Percentiles rank a stretch among this genome's conserved stretches.
Evolutionary conservation across 2,888 invertebrate species (phyloP).

Genomic region (Caenorhabditis wallacei): DNA sequence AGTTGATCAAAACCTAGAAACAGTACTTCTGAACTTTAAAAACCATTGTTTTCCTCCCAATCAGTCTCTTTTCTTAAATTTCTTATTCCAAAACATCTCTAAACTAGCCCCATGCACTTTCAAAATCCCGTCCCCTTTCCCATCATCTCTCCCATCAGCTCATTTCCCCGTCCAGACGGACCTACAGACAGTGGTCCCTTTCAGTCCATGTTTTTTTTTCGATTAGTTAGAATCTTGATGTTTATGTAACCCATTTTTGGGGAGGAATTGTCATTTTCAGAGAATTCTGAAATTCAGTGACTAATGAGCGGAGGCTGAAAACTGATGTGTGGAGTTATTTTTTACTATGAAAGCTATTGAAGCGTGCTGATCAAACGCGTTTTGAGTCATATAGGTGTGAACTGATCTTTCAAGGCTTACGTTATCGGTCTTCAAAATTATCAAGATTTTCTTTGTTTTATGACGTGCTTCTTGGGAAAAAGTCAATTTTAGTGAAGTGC

Average conservation of each 20-base stretch:
- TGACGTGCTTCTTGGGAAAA: too few species aligned
- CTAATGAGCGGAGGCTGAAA: constrained; percentile 14
- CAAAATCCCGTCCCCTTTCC: constrained; percentile 10
- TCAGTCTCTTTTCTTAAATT: not conserved
- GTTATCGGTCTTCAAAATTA: too few species aligned
- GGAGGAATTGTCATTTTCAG: constrained; percentile 29
- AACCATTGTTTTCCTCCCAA: not conserved
- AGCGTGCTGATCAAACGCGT: not conserved
- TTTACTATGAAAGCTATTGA: not conserved
- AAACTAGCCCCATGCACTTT: not conserved
- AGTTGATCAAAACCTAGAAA: too few species aligned
- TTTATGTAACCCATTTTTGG: constrained; percentile 4
- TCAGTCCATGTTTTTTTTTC: constrained; percentile 40
- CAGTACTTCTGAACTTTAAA: too few species aligned
- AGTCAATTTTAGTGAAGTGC: constrained; percentile 18
- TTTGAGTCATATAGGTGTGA: too few species aligned
- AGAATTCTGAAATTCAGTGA: constrained; percentile 26
- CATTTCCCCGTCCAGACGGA: not conserved
- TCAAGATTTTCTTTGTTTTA: too few species aligned
- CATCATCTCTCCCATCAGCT: not conserved
- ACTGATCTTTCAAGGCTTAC: too few species aligned
- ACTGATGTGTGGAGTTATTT: too few species aligned
- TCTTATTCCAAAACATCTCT: not conserved
- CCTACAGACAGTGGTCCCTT: constrained; percentile 21
- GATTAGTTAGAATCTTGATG: too few species aligned